Conservation (phyloP, 2,797 vertebrate species). For the Myiothlypis coronata region DNA sequence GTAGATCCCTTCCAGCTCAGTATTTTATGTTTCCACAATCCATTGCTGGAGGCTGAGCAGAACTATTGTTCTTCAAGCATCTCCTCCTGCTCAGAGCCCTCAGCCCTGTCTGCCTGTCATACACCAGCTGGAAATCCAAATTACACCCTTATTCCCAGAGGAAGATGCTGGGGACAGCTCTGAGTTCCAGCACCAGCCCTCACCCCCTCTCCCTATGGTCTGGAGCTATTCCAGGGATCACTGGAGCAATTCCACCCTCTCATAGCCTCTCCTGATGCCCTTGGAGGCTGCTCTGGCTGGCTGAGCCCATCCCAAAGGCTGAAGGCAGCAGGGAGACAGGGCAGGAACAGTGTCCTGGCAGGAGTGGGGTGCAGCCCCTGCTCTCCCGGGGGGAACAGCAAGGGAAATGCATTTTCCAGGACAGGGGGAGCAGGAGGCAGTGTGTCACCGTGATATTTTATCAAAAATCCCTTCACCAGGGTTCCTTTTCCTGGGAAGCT, state of each 20-base stretch:
- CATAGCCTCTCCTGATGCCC: rapidly evolving
- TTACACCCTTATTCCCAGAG: background rate
- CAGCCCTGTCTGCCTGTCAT: background rate
- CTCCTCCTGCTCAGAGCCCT: background rate
- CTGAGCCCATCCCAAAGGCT: background rate
- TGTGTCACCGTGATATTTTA: no score
- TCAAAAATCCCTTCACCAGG: no score
- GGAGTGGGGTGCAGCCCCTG: background rate
- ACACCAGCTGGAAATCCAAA: rapidly evolving
- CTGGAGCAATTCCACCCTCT: background rate
- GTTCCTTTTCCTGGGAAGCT: no score
- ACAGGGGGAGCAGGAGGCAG: background rate
- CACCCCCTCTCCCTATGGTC: rapidly evolving
- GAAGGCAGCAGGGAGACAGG: rapidly evolving
- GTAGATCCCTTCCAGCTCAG: rapidly evolving
- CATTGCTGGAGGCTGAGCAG: background rate
- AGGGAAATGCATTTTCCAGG: background rate
- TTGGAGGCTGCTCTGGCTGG: rapidly evolving
- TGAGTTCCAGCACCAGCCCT: background rate
- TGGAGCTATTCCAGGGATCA: background rate
- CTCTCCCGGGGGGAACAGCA: rapidly evolving
- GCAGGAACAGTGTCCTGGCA: background rate
- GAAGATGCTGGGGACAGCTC: no score
- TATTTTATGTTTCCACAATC: background rate
- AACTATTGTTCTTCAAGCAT: rapidly evolving